Base-by-base conservation (phyloP, 2,888 invertebrate genomes). In the Phania funesta region DNA sequence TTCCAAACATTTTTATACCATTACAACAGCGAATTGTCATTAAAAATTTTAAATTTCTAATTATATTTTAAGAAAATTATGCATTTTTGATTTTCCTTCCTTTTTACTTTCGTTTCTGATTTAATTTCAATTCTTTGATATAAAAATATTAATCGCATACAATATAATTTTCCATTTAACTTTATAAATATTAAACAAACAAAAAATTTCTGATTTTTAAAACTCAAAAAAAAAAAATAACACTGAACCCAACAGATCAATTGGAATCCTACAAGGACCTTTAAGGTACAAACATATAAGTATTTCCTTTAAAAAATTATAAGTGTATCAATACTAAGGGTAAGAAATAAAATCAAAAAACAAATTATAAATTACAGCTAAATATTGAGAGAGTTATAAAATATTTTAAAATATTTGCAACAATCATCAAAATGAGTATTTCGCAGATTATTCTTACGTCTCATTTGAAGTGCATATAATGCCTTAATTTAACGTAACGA, bases 191-290 rank as follows among this genome's bases (percentile, higher is more conserved):
- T 44, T 32, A 32, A 7, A 46, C n/a, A n/a, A n/a, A 29, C 6
- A 22, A 65, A 38, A 46, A 50, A 11, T 85, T 86, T 86, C 7
- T 16, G 11, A 24, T 35, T 86, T 24, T 16, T 5, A 46, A 74
- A 60, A 41, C 13, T 24, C 7, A 4, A 32, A 6, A 4, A 32
- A 6, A 44, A 64, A 62, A 35, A 60, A n/a, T 2, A 29, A 87
- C 86, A 85, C 73, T 58, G 83, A 78, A 62, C 52, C 75, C 83
- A 85, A 89, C 89, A 91, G 91, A 91, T 91, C 86, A 91, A 91
- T 90, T 91, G 91, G 91, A 91, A 91, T 89, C 91, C 91, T 85
- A 90, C 91, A 87, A 91, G 91, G 91, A 91, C 91, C 86, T 91
- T 91, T 87, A 91, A 91, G 91, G 91, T 91, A 91, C 89, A 89